Percentiles rank a stretch among this genome's conserved stretches.
These are phyloP conservation scores for Semotilus atromaculatus DNA, from an alignment of 2,797 vertebrate species.

Conservation along the genomic window DNA sequence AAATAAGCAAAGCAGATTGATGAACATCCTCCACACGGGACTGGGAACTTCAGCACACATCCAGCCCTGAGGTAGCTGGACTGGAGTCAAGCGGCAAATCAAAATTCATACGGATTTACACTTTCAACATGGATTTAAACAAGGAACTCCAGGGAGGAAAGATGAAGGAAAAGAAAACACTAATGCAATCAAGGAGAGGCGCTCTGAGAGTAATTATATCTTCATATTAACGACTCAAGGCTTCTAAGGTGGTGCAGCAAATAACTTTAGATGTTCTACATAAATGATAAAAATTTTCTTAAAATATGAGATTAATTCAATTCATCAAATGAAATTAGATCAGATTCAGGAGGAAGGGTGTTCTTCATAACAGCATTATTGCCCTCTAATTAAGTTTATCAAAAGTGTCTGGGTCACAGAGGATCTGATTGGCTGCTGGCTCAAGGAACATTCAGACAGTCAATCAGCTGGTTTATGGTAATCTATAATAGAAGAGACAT, in stretches of 20 bases:
- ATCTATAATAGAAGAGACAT: conserved; percentile 2
- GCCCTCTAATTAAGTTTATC: background rate
- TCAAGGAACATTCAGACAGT: background rate
- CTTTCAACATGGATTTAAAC: background rate
- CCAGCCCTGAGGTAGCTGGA: too few relatives aligned
- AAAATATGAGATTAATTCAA: conserved; percentile 28
- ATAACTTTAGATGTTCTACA: conserved; percentile 23
- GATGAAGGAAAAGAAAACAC: background rate
- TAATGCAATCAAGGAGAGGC: background rate
- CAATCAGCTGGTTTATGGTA: background rate
- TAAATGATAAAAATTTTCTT: conserved; percentile 28
- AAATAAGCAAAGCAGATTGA: conserved; percentile 22
- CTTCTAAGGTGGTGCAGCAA: background rate
- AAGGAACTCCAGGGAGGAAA: background rate
- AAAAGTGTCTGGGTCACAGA: background rate
- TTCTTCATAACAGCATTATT: conserved; percentile 8
- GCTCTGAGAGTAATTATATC: conserved; percentile 36
- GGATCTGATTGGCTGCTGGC: conserved; percentile 5
- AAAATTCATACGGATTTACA: background rate
- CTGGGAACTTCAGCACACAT: background rate
- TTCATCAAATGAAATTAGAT: conserved; percentile 21
- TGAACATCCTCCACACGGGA: background rate
- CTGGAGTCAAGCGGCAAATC: background rate
- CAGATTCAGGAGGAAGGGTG: conserved; percentile 1
- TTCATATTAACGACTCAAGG: conserved; percentile 30